These are phyloP conservation scores for Ametastegia equiseti DNA, from an alignment of 2,888 invertebrate genomes.

Conservation along the genomic window DNA sequence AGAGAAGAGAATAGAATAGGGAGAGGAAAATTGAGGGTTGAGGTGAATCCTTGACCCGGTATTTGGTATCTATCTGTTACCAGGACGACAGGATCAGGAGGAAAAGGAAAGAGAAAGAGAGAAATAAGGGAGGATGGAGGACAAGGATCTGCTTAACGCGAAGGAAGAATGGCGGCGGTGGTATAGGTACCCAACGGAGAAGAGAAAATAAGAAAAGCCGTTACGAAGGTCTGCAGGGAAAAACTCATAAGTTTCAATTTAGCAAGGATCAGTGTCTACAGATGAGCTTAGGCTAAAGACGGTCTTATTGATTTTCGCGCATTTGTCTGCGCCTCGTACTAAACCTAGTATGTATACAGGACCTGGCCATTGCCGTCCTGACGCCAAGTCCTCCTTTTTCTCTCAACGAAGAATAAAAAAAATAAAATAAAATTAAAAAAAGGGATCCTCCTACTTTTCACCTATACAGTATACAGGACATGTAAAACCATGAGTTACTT, in stretches of 20 bases:
- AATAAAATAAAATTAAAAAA: background rate
- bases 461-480: too few species aligned
- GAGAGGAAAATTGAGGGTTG: constrained; percentile 13
- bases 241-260: constrained; percentile 76
- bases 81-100: background rate
- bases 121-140: constrained; percentile 42
- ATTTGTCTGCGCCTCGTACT: constrained; percentile 52
- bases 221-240: constrained; percentile 53
- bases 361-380: constrained; percentile 12
- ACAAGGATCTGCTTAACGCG: constrained; percentile 64
- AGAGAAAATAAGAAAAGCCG: constrained; percentile 58
- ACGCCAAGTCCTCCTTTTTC: constrained; percentile 32
- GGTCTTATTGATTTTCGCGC: constrained; percentile 67
- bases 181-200: too few species aligned
- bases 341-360: constrained; percentile 2
- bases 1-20: constrained; percentile 24
- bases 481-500: too few species aligned
- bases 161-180: constrained; percentile 67
- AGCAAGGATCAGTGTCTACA: constrained; percentile 72
- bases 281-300: constrained; percentile 61
- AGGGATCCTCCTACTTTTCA: too few species aligned
- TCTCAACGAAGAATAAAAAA: constrained; percentile 2
- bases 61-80: constrained; percentile 17
- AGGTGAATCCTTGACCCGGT: constrained; percentile 41
- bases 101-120: constrained; percentile 3